phyloP scores from a whole-genome alignment of 1,140 invertebrate genomes.

The Musca domestica region DNA sequence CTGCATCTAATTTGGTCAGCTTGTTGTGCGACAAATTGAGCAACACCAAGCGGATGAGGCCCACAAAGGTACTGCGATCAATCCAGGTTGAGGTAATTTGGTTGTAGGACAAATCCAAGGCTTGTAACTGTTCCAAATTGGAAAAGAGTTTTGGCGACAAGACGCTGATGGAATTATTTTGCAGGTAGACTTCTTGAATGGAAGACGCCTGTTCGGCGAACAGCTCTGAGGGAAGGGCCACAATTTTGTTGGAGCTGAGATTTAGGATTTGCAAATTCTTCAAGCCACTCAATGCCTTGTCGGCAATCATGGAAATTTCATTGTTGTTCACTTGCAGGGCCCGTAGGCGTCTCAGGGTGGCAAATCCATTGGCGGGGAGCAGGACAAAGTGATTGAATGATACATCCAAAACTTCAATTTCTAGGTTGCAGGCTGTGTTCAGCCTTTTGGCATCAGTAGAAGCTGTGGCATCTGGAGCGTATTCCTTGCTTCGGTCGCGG shows the following conservation, averaged over 20 bases:
- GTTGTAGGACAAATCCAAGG: conserved; percentile 85
- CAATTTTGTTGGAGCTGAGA: conserved; percentile 83
- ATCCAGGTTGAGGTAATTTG: conserved; percentile 81
- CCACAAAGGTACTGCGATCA: conserved; percentile 77
- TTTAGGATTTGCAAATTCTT: conserved; percentile 78
- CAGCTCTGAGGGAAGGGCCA: conserved; percentile 78
- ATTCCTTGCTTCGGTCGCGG: conserved; percentile 58
- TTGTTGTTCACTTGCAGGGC: conserved; percentile 79
- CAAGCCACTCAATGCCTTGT: conserved; percentile 75
- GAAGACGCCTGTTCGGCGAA: conserved; percentile 74
- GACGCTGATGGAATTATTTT: conserved; percentile 84
- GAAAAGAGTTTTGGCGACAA: conserved; percentile 77
- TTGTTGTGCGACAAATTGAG: conserved; percentile 84
- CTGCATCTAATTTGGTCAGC: conserved; percentile 74
- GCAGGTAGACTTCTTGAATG: conserved; percentile 81
- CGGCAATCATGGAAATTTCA: conserved; percentile 80
- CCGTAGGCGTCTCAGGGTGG: conserved; percentile 69
- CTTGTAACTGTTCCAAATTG: conserved; percentile 79
- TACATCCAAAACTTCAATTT: conserved; percentile 79
- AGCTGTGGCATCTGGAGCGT: conserved; percentile 54
- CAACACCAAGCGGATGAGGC: conserved; percentile 80
- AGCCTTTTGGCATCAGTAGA: conserved; percentile 40
- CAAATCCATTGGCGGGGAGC: conserved; percentile 76
- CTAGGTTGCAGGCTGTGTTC: conserved; percentile 65
- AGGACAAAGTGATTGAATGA: conserved; percentile 81